Percentiles rank a stretch among this genome's conserved stretches.
Conservation (phyloP, 2,888 invertebrate species). For the Drosophila nr. perissopoda region DNA sequence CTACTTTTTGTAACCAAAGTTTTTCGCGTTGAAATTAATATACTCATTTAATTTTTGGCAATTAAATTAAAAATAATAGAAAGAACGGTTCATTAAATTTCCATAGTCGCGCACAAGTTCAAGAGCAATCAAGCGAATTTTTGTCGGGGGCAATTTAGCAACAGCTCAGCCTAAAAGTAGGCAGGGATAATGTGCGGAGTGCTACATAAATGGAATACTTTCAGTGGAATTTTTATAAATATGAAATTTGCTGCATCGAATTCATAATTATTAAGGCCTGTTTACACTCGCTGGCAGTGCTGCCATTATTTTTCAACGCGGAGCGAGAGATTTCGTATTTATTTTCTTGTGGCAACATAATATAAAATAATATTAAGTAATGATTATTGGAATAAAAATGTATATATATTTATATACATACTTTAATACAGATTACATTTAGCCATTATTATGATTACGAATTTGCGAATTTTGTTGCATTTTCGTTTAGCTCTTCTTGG, state of each 20-base stretch:
- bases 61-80: conserved; percentile 39
- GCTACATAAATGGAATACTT: background rate
- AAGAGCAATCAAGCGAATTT: conserved; percentile 21
- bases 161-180: background rate
- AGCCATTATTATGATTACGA: background rate
- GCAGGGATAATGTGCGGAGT: background rate
- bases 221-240: background rate
- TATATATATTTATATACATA: background rate
- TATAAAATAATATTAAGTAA: background rate
- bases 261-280: background rate
- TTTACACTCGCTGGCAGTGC: background rate
- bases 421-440: background rate
- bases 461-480: background rate
- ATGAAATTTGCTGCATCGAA: background rate
- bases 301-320: background rate
- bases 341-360: background rate
- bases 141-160: background rate
- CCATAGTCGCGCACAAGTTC: conserved; percentile 15
- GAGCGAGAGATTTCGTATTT: background rate
- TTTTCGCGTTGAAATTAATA: conserved; percentile 12
- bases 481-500: background rate
- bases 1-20: conserved; percentile 24
- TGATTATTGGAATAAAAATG: background rate
- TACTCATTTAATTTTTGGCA: conserved; percentile 10
- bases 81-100: conserved; percentile 46